phyloP scores from a whole-genome alignment of 2,113 vertebrate species.

The Apodemus speciosus region DNA sequence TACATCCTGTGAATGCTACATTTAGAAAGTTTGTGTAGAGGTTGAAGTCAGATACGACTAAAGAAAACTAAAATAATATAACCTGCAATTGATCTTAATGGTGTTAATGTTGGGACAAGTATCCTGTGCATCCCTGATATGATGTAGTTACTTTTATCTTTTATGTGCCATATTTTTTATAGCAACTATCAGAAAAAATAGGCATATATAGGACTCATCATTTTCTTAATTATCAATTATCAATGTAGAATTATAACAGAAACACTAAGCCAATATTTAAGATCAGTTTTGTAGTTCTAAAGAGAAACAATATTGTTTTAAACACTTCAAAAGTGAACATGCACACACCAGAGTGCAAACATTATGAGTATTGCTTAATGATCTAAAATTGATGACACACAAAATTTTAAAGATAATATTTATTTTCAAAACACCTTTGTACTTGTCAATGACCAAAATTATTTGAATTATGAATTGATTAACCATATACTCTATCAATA shows the following conservation, averaged over 20 bases:
- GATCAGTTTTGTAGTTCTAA: neutral
- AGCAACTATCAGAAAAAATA: neutral
- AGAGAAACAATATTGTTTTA: neutral
- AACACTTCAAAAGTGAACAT: neutral
- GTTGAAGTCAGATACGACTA: neutral
- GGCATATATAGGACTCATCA: neutral
- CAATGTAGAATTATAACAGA: neutral
- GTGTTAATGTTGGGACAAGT: rapidly evolving
- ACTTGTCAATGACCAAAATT: constrained; percentile 20
- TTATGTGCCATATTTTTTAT: neutral
- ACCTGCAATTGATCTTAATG: too few species aligned
- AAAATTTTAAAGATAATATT: neutral
- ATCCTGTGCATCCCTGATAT: neutral
- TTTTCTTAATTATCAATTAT: neutral
- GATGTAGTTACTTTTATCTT: neutral
- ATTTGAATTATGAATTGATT: neutral
- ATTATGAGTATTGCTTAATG: neutral
- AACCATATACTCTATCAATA: neutral
- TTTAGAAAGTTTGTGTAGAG: neutral
- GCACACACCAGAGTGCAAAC: neutral
- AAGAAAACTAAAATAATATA: neutral
- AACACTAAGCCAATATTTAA: neutral
- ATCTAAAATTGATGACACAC: neutral
- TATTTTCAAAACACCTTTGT: constrained; percentile 43
- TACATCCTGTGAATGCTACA: neutral